phyloP scores from a whole-genome alignment of 2,113 vertebrate genomes.

The Leucoraja erinaceus region DNA sequence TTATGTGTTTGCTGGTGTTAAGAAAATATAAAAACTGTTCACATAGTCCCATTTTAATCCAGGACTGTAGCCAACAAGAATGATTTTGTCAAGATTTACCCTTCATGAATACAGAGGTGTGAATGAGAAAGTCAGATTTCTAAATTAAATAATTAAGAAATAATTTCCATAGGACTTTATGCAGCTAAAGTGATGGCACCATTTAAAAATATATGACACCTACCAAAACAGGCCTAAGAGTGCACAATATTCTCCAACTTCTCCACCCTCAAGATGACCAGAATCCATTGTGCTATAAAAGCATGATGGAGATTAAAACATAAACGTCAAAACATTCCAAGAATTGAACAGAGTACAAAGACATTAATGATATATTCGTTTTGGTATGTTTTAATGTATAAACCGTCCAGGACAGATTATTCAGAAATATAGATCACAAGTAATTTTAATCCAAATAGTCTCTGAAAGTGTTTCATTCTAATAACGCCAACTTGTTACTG shows the following conservation, averaged over 20 bases:
- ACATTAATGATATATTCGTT: not conserved
- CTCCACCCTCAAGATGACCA: not conserved
- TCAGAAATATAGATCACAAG: not conserved
- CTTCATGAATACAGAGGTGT: not conserved
- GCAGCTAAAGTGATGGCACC: not conserved
- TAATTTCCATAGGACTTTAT: not conserved
- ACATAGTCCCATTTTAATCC: not conserved
- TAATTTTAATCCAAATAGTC: slow-evolving; percentile 3
- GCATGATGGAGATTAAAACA: not conserved
- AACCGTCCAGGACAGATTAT: not conserved
- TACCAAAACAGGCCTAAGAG: not conserved
- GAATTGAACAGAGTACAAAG: not conserved
- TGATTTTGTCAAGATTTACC: not conserved
- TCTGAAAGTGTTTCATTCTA: not conserved
- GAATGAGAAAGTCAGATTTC: not conserved
- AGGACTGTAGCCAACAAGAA: not conserved
- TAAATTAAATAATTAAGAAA: not conserved
- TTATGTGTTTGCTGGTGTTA: not conserved
- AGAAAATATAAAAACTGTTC: not conserved
- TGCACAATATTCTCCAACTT: not conserved
- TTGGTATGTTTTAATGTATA: not conserved
- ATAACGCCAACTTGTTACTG: slow-evolving; percentile 3
- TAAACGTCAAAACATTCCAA: not conserved
- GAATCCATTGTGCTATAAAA: not conserved
- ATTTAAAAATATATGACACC: not conserved